Evolutionary conservation across 2,888 invertebrate species (phyloP), one percentile per base, ranked within the genome.

Genomic region (Arenicola marina): DNA sequence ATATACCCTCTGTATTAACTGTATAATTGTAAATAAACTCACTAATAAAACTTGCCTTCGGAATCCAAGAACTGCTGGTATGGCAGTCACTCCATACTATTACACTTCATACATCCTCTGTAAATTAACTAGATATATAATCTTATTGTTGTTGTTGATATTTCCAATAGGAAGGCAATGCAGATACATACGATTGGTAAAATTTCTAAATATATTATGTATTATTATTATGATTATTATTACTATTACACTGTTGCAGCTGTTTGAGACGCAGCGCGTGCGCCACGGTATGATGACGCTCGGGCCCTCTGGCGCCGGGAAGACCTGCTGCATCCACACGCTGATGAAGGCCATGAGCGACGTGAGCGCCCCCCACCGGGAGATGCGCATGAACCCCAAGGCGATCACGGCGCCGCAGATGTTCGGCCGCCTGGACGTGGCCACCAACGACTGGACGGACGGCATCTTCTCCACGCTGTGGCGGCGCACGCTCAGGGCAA

Each of bases 351-450:
- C 95, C 0, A 86, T 97, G 72, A 91, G 93, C 0, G 90, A 92
- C 75, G 90, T 90, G 79, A 95, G 93, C 45, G 88, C 91, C 45
- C 87, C 86, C 2, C 95, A 96, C 84, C 90, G 91, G 71, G 96
- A 97, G 86, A 94, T 96, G 94, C 87, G 96, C 70, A 96, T 97
- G 96, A 97, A 97, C 84, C 97, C 97, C 0, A 97, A 97, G 85
- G 93, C 96, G 21, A 96, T 97, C 76, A 96, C 96, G 18, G 93
- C 96, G 0, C 90, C 95, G 0, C 96, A 97, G 86, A 97, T 97
- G 97, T 97, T 97, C 81, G 97, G 97, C 0, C 88, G 94, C 32
- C 85, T 96, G 28, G 96, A 97, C 79, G 96, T 97, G 0, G 95
- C 96, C 1, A 97, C 96, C 1, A 97, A 97, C 78, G 97, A 97